Base-by-base conservation (phyloP, 2,797 vertebrate species). In the Sebastes nivosus region DNA sequence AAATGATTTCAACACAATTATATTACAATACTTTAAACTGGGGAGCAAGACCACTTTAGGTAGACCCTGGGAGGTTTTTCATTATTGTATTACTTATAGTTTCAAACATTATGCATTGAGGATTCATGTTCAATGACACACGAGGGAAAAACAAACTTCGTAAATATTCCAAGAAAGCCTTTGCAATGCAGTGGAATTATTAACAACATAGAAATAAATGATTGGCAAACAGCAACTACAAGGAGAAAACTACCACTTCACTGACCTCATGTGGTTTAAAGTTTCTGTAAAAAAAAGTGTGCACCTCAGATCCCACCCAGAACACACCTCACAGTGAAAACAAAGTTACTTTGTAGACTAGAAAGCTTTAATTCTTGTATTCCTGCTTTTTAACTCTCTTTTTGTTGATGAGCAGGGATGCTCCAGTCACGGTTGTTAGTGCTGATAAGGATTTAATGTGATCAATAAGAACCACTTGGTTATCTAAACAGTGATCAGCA, bases 401-500 rank as follows among this genome's bases (percentile, higher is more conserved):
- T 25, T 13, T 71, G 30, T 50, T 82, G 29, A 80, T 75, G 36
- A 68, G 66, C 30, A 59, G 25, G 32, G 34, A 27, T 8, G 25
- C 5, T 63, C 9, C 58, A 55, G 57, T 65, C 66, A 32, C 4
- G 4, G 57, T 70, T 70, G 58, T 79, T 46, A 55, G 18, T 67
- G 38, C 69, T 73, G 73, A 83, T 81, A 81, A 79, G 59, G 18
- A 68, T 55, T 82, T 42, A 67, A 78, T 75, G 67, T 25, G 66
- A 80, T 76, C 13, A 67, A 76, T 77, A 65, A 80, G 36, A 78
- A 69, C 69, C 60, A 70, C n/a, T 65, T 55, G 38, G 30, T 73
- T 75, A 67, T 75, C 64, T 63, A 38, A 67, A 78, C 36, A 63
- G 66, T 50, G 67, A 78, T 66, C 74, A 55, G 16, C 16, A 52